Evolutionary conservation across 2,113 vertebrate genomes (phyloP).

Genomic region (Etia nguti): DNA sequence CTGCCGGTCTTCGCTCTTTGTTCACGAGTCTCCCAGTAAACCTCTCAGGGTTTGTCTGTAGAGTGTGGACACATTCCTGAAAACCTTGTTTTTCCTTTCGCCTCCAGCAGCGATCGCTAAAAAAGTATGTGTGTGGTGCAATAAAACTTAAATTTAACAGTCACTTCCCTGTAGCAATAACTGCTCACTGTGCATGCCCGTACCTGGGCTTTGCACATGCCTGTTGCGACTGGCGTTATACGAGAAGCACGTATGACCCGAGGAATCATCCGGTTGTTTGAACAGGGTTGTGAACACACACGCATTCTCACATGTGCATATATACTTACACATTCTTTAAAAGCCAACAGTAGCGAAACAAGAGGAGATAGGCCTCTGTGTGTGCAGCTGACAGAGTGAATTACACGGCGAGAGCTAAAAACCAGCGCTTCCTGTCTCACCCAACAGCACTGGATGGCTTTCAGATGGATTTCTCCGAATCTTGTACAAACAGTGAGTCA

Average conservation of each 20-base stretch:
- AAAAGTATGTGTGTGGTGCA: conserved; percentile 33
- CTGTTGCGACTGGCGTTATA: conserved; percentile 60
- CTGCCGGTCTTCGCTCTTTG: not conserved
- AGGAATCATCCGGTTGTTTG: conserved; percentile 35
- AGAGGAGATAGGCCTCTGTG: conserved; percentile 54
- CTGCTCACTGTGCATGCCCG: conserved; percentile 34
- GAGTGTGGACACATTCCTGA: conserved; percentile 25
- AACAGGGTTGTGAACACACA: not conserved
- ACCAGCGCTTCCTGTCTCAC: conserved; percentile 48
- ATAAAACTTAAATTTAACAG: conserved; percentile 40
- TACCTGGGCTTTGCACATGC: conserved; percentile 50
- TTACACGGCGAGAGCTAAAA: conserved; percentile 62
- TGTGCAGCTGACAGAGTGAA: conserved; percentile 60
- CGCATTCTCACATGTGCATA: not conserved
- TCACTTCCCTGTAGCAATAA: conserved; percentile 40
- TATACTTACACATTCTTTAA: conserved; percentile 30
- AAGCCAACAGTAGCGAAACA: conserved; percentile 62
- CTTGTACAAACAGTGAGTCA: conserved; percentile 62
- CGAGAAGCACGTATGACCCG: conserved; percentile 36
- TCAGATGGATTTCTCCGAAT: conserved; percentile 60
- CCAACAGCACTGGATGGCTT: conserved; percentile 51
- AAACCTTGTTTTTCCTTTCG: conserved; percentile 20
- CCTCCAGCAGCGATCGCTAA: conserved; percentile 7
- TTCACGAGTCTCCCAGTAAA: not conserved
- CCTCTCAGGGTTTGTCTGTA: conserved; percentile 20